Evolutionary conservation across 2,888 invertebrate species (phyloP), one percentile per base, ranked within the genome.

Genomic region (Drosophila suboccidentalis): DNA sequence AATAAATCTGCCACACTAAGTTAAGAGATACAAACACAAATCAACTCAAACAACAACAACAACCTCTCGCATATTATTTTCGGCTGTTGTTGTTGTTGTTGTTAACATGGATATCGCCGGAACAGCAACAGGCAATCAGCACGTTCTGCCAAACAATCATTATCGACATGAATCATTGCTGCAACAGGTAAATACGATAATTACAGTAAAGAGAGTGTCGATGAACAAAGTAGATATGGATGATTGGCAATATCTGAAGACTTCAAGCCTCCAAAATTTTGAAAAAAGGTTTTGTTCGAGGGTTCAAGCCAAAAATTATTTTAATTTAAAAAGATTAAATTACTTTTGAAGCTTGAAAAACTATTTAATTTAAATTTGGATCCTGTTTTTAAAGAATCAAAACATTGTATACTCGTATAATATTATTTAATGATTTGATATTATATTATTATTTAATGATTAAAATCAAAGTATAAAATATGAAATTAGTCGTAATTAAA

Each of bases 141-240:
- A 91, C 82, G 91, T 90, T 78, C 89, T 93, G 85, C 92, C 92
- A 69, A 93, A 93, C 85, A 93, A 93, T 90, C 92, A 92, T 84
- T 92, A 91, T 91, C 92, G 92, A 58, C 92, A 91, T 89, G 93
- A 93, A 81, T 89, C 91, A 70, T 61, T 88, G 65, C 63, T 87
- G 76, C 88, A 88, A 81, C 92, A 92, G 92, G 92, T 92, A 92
- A 91, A 77, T 72, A 63, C 50, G 53, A 61, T 78, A 65, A 67
- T 64, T 61, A 73, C 29, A 19, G 22, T 17, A 46, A 54, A 66
- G 57, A 71, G 71, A 75, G 66, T 66, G 71, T 66, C 63, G 63
- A 73, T 73, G 55, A 34, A 57, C 60, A 75, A 60, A 60, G 65
- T 22, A 19, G 19, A 63, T 10, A 38, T 39, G n/a, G 10, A 36